These are phyloP conservation scores for Muraenolepis orangiensis DNA, from an alignment of 2,797 vertebrate genomes.

Conservation along the genomic window DNA sequence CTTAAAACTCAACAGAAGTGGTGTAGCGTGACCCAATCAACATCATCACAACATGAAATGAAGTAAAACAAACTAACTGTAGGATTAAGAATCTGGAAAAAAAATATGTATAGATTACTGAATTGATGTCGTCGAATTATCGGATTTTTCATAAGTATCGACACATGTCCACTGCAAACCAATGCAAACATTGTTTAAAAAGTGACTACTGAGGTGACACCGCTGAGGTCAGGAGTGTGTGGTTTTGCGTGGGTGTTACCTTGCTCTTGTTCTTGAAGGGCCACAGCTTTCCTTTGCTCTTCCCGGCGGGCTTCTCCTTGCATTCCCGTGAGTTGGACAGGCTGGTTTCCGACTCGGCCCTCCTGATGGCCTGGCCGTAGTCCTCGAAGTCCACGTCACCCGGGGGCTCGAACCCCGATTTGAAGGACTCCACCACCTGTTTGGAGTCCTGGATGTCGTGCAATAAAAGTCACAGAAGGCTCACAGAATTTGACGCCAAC, in stretches of 20 bases:
- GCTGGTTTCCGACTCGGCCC: constrained; percentile 87
- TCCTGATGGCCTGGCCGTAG: constrained; percentile 91
- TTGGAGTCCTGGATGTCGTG: constrained; percentile 85
- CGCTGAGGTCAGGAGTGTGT: too few species aligned
- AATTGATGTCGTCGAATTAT: not conserved
- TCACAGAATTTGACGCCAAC: not conserved
- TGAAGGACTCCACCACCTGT: constrained; percentile 93
- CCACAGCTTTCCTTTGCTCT: constrained; percentile 94
- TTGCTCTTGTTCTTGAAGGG: constrained; percentile 99
- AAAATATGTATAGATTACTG: not conserved
- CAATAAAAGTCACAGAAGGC: too few species aligned
- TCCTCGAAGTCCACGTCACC: constrained; percentile 96
- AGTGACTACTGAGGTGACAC: too few species aligned
- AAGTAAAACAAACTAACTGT: constrained; percentile 19
- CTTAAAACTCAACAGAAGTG: constrained; percentile 37
- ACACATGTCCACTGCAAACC: too few species aligned
- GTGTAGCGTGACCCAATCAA: too few species aligned
- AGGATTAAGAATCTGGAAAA: not conserved
- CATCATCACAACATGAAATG: not conserved
- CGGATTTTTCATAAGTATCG: too few species aligned
- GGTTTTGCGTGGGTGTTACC: constrained; percentile 69
- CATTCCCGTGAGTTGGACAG: constrained; percentile 83
- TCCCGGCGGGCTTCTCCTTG: constrained; percentile 82
- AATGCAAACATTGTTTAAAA: too few species aligned
- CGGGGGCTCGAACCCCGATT: constrained; percentile 94